Base-by-base conservation (phyloP, 2,113 vertebrate species). In the Mustela nigripes region DNA sequence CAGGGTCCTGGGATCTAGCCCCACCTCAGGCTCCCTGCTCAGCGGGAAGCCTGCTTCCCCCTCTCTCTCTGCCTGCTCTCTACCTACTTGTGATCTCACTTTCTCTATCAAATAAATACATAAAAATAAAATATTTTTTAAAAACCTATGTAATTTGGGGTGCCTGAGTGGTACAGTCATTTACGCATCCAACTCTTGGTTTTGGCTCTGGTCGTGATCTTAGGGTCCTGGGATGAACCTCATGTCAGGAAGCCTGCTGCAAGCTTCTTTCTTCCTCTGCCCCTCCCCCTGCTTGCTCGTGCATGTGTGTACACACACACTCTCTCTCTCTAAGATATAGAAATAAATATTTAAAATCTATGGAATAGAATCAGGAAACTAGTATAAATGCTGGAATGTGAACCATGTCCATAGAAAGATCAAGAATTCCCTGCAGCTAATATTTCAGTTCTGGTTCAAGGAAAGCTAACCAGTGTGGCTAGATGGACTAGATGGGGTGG, bases 391-490 rank as follows among this genome's bases (percentile, higher is more conserved):
- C n/a, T 53, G 11, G 56, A 36, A 65, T 33, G 24, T 1, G 2
- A 36, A 4, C 28, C 28, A 2, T 11, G 1, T 0, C 26, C 11
- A 5, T 2, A 21, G 42, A 31, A 80, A 58, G 28, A 60, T n/a
- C 26, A 7, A 84, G 84, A 45, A 48, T 22, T 63, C 8, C 5
- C 24, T 31, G 53, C 0, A 15, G 11, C 18, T 16, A 67, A 19
- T 8, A 1, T 24, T 39, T 80, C 58, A 33, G 2, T 67, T 95
- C 73, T 48, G 14, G 3, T 11, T 81, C 50, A 48, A 50, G 84
- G 7, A 76, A 63, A 63, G 2, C 11, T 48, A 26, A n/a, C 28
- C 14, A 63, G 71, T 4, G 7, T 28, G 24, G 31, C 21, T 28
- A 19, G 67, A 33, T 11, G 31, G 53, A 45, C 36, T 60, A 56